phyloP scores from a whole-genome alignment of 1,140 invertebrate species.

The Neuroterus valhalla region DNA sequence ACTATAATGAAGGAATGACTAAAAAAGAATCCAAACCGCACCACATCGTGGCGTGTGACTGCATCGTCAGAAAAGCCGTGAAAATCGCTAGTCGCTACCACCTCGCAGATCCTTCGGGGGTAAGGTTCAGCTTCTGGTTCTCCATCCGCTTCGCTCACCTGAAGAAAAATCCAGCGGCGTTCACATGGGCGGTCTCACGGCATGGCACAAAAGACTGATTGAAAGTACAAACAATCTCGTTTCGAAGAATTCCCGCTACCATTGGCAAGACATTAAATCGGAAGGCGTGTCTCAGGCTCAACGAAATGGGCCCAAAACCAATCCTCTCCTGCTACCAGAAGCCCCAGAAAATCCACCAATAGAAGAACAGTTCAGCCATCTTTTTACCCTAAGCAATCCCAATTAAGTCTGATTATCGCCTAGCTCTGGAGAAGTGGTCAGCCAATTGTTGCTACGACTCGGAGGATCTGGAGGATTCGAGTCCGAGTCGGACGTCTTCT shows the following conservation, averaged over 20 bases:
- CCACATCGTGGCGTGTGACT: neutral
- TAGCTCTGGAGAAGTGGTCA: constrained; percentile 50
- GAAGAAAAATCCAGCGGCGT: no score
- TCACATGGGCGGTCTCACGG: neutral
- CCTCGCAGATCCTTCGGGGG: neutral
- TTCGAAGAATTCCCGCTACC: neutral
- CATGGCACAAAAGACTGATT: neutral
- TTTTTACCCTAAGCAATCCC: constrained; percentile 46
- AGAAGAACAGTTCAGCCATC: constrained; percentile 52
- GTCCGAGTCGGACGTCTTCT: constrained; percentile 46
- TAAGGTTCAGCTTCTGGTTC: neutral
- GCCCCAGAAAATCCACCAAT: constrained; percentile 41
- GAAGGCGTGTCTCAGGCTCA: constrained; percentile 6
- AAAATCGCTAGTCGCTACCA: neutral
- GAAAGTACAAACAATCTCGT: neutral
- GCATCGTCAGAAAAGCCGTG: neutral
- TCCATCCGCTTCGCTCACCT: neutral
- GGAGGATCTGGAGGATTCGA: constrained; percentile 41
- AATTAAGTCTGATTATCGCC: constrained; percentile 61
- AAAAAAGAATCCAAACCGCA: neutral
- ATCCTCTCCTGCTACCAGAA: constrained; percentile 26
- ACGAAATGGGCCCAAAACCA: constrained; percentile 35
- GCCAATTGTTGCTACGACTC: constrained; percentile 38
- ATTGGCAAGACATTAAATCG: neutral
- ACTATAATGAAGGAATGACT: neutral